Evolutionary conservation across 2,888 invertebrate genomes (phyloP), one percentile per base, ranked within the genome.

Genomic region (Brenthis daphne): DNA sequence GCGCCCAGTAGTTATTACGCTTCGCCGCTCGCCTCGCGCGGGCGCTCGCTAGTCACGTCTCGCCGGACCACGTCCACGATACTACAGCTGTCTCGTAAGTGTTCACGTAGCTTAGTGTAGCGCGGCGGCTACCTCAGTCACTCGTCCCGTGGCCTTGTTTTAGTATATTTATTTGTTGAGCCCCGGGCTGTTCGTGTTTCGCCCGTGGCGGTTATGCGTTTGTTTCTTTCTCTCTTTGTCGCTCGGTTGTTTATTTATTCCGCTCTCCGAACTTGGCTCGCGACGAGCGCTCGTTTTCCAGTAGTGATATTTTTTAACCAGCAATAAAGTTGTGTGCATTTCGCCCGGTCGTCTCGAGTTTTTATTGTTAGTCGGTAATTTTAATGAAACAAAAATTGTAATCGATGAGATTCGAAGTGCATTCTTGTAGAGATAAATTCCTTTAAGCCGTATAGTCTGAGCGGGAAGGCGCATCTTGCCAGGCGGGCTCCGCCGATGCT

Each of bases 351-450:
- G 83, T 43, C 11, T 43, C 37, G 37, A 43, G 37, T 83, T 84
- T 87, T 85, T 88, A 88, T 87, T 83, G 85, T 89, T 88, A 92
- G 90, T 91, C 85, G 84, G 85, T 92, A 90, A 88, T 87, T 85
- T 87, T 88, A 68, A 71, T 85, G 86, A 86, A 88, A 89, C 85
- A 89, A 90, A 89, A 88, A 84, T 88, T 84, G 80, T 82, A 87
- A 89, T 88, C 85, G 83, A 88, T 90, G 93, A 93, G 92, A 92
- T 92, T 92, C 81, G 87, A 90, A 90, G 91, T 91, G 92, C 92
- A 92, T 91, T 92, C 89, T 90, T 88, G 87, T 90, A 91, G 92
- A 86, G 86, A 89, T 88, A 86, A 87, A 89, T 89, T 88, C 88
- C 88, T 87, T 88, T 87, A 88, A 91, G 89, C 90, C 87, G 89